Evolutionary conservation across 1,140 invertebrate species (phyloP), one percentile per base, ranked within the genome.

Genomic region (Pseudomyrmex cubaensis): DNA sequence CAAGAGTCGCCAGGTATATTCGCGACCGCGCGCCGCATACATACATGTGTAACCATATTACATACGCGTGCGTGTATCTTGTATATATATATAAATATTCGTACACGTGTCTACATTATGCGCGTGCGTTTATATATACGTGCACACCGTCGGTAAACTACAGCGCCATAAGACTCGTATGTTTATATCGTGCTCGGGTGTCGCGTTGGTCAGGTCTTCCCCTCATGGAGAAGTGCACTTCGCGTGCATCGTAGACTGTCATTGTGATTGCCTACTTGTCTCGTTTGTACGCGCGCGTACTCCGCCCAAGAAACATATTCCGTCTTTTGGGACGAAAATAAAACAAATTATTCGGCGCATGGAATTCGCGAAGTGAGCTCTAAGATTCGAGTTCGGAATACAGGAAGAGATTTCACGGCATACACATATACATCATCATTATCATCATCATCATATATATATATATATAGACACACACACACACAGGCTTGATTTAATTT

Each of bases 121-220:
- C 25, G 64, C n/a, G 20, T 12, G 44, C 15, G 57, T 50, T 69
- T 82, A 82, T 57, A 77, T 56, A 17, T 22, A 70, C 85, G 77
- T 73, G 61, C 63, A 73, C 54, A 78, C 17, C 54, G 54, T 56
- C 62, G 63, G 61, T 82, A 70, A 83, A 85, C 83, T 72, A 52
- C 54, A 74, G 63, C 17, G 57, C 82, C 77, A 76, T 89, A 89
- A 90, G 72, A 84, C 80, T 64, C 82, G 66, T 67, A 87, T 85
- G 86, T 88, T 90, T 87, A 89, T 88, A 83, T 85, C 72, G 73
- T 56, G 59, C 35, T 75, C 56, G 59, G 46, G 57, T 82, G 83
- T 75, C 69, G 80, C 76, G 61, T 82, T 50, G 64, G 56, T 67
- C 44, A 56, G 59, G 54, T 35, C 61, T 76, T 35, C 35, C 67